phyloP scores from a whole-genome alignment of 2,113 vertebrate species.

The Phainopepla nitens region DNA sequence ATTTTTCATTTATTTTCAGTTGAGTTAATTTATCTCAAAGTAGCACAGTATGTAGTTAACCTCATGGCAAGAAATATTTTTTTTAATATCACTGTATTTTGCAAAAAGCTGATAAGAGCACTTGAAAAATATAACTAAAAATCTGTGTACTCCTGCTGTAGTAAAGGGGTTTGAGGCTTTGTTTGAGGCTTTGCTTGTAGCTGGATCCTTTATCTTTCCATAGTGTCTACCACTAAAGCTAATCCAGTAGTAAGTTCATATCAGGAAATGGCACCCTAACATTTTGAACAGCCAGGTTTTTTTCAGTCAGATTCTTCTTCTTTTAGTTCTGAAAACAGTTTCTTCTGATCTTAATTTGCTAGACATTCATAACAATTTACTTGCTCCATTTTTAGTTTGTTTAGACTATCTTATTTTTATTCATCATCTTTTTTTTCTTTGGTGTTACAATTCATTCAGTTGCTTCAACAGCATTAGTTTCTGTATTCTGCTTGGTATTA shows the following conservation, averaged over 20 bases:
- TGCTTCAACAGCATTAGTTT: not conserved
- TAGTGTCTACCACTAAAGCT: not conserved
- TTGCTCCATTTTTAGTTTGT: not conserved
- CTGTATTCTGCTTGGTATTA: not conserved
- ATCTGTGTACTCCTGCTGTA: accelerated
- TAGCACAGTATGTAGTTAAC: not conserved
- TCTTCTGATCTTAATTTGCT: not conserved
- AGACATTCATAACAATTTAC: not conserved
- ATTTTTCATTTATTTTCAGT: not conserved
- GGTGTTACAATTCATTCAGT: not conserved
- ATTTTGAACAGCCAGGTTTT: not conserved
- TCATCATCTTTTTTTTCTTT: not conserved
- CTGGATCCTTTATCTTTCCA: not conserved
- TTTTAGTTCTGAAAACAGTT: not conserved
- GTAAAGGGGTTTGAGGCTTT: not conserved
- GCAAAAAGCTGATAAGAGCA: not conserved
- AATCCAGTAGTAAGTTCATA: not conserved
- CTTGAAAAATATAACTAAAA: not conserved
- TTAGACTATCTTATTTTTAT: not conserved
- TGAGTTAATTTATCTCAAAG: not conserved
- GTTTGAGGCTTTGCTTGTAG: no score
- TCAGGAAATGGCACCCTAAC: not conserved
- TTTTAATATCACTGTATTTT: not conserved
- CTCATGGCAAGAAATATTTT: not conserved
- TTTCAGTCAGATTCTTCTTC: not conserved